phyloP scores from a whole-genome alignment of 64 coral and sea anemone species.

The Montipora sp. region DNA sequence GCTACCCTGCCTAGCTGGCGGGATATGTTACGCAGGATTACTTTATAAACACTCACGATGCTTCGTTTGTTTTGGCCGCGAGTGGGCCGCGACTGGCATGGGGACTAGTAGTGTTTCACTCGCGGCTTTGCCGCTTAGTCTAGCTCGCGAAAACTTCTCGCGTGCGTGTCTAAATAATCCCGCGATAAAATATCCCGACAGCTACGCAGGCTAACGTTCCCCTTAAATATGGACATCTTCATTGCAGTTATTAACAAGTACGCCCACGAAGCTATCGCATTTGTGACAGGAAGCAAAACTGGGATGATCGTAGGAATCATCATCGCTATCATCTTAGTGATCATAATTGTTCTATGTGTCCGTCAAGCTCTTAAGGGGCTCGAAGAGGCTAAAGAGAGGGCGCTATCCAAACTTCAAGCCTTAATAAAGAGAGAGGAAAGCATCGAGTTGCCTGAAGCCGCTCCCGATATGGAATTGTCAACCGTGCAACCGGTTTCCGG shows the following conservation, averaged over 20 bases:
- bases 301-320: constrained; percentile 68
- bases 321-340: constrained; percentile 57
- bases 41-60: too few relatives aligned
- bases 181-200: too few relatives aligned
- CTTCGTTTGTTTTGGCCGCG: too few relatives aligned
- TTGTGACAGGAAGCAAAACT: constrained; percentile 61
- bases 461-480: constrained; percentile 77
- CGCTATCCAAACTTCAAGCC: constrained; percentile 72
- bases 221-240: background rate
- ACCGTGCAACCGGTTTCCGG: constrained; percentile 76
- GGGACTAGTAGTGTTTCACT: too few relatives aligned
- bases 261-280: constrained; percentile 32
- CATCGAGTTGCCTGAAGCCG: constrained; percentile 63
- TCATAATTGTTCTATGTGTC: constrained; percentile 54
- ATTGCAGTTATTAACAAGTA: constrained; percentile 44
- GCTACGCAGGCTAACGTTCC: too few relatives aligned
- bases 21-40: too few relatives aligned
- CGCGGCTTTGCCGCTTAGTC: too few relatives aligned
- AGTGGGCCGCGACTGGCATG: too few relatives aligned
- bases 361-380: constrained; percentile 53
- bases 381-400: constrained; percentile 73
- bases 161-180: too few relatives aligned
- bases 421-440: constrained; percentile 68
- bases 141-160: too few relatives aligned
- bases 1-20: too few relatives aligned